Base-by-base conservation (phyloP, 2,888 invertebrate species). In the Dynastes grantii region DNA sequence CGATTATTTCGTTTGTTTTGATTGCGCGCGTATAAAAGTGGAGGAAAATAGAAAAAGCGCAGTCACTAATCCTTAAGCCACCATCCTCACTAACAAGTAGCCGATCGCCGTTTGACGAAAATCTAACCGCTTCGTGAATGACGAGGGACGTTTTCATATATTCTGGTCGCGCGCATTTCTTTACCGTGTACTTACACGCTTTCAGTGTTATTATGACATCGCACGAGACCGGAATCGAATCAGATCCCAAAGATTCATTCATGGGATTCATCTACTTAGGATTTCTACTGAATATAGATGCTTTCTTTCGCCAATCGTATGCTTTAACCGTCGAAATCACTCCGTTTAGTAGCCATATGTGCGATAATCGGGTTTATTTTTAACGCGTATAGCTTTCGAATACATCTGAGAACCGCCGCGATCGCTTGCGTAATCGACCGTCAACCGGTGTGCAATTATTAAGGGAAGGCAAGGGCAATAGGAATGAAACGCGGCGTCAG, bases 61-160 rank as follows among this genome's bases (percentile, higher is more conserved):
- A 6, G 55, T n/a, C n/a, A 55, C 65, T 16, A 65, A 65, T 37
- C 27, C 64, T 64, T 16, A 37, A 65, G 32, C 71, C 55, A 16
- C 53, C 55, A 71, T 32, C 37, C 22, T 53, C 53, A 65, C 65
- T 51, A 71, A 71, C 55, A 71, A 71, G 55, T 55, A 32, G 53
- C 53, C 55, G 37, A 55, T 71, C 53, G 71, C 29, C 53, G 71
- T 71, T 71, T 71, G 71, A 65, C 65, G 65, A 65, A 65, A 65
- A 65, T 45, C 32, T 40, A 16, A 37, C 65, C 40, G 64, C 32
- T 32, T 37, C n/a, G 27, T 55, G 55, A 71, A 71, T 71, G 71
- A 55, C 53, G 45, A 32, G 70, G 16, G 55, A 55, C 71, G 55
- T 37, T 32, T 55, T 65, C n/a, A 16, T 16, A 40, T 16, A 65